These are phyloP conservation scores for Tragulus kanchil DNA, from an alignment of 2,113 vertebrate species.

Conservation along the genomic window DNA sequence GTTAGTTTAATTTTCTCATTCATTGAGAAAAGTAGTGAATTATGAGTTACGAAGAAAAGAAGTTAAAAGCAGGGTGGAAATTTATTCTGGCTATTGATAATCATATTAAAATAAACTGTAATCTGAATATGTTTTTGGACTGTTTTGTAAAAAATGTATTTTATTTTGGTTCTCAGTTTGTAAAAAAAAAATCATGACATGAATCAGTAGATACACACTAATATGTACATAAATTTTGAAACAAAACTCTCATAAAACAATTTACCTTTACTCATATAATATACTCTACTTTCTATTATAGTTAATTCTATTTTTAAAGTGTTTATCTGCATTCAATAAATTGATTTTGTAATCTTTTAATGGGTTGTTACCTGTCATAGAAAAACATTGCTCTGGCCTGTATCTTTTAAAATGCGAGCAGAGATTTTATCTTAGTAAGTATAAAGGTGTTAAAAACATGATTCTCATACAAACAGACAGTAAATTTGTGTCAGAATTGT, in stretches of 20 bases:
- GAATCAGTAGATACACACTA: not conserved
- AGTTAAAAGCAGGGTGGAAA: not conserved
- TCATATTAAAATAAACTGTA: not conserved
- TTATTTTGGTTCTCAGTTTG: not conserved
- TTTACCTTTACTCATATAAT: not conserved
- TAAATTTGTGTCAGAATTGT: not conserved
- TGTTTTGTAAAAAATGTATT: not conserved
- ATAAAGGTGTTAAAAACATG: slow-evolving; percentile 17
- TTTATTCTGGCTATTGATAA: not conserved
- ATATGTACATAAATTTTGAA: not conserved
- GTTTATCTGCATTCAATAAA: not conserved
- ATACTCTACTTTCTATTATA: not conserved
- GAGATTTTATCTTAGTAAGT: slow-evolving; percentile 12
- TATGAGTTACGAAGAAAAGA: not conserved
- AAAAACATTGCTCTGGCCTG: slow-evolving; percentile 21
- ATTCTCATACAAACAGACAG: not conserved
- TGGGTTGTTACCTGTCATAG: not conserved
- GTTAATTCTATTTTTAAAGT: slow-evolving; percentile 12
- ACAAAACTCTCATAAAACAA: not conserved
- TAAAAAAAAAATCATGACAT: not conserved
- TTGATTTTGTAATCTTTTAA: slow-evolving; percentile 37
- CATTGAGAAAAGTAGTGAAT: not conserved
- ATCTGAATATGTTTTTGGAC: not conserved
- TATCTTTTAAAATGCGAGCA: not conserved
- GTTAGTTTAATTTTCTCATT: not conserved